Evolutionary conservation across 2,113 vertebrate species (phyloP), one percentile per base, ranked within the genome.

Genomic region (Rafetus swinhoei): DNA sequence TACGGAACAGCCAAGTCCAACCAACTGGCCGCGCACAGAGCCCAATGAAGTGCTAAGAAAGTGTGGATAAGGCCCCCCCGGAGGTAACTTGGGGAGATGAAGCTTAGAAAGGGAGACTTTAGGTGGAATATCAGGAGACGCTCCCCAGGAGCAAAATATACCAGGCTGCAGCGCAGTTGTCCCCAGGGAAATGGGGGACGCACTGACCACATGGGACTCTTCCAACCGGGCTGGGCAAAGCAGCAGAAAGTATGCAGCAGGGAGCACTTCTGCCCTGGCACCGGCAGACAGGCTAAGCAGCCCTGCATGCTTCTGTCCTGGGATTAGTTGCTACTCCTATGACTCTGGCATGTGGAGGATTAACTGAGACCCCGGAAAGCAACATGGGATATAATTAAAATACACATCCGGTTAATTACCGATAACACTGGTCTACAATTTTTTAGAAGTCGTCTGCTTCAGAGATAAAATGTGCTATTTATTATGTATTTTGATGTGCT

Each of bases 281-380:
- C 8, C 2, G 54, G 0, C 76, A 69, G 53, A 13, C 2, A 15
- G 72, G 45, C 19, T 0, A 0, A 55, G 7, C 32, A 69, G 0
- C 83, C 55, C 57, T 19, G 14, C n/a, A 25, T 2, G 54, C 1
- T 1, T 2, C 87, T 27, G 2, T 0, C 52, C 3, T 60, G 6
- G 4, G 1, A 1, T 2, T 0, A 9, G 21, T 6, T 1, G 0
- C 79, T 15, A 21, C 55, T 4, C 65, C 82, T 11, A 8, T 5
- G 35, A 32, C 5, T 25, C 1, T 24, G 55, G 79, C 39, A 52
- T 27, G 0, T 0, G 29, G 89, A 76, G 50, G 56, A 50, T 45
- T 76, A 1, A 2, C 87, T 76, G 54, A 50, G 60, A 52, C 90
- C 82, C 18, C 4, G 80, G 62, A 59, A 90, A 50, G 72, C 50